Evolutionary conservation across 1,140 invertebrate genomes (phyloP), one percentile per base, ranked within the genome.

Genomic region (Leptonema lineaticorne): DNA sequence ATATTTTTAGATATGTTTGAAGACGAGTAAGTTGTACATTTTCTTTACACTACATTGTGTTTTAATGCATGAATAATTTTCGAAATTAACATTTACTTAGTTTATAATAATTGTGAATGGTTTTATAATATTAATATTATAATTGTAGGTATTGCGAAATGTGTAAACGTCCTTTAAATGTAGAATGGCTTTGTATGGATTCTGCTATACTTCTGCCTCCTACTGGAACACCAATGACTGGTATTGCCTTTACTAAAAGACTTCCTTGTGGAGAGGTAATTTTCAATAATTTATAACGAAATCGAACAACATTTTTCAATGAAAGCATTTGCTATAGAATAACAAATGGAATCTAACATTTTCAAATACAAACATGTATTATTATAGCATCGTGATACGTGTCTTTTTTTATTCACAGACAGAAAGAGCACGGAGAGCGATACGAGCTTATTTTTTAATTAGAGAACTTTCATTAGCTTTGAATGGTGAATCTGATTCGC

Each of bases 1-100:
- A 96, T 99, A 72, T 99, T 99, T 83, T 82, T 99, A 28, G 97
- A 99, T 78, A 95, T 99, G 87, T 99, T 99, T 82, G 97, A 99
- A 82, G 95, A 98, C 79, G 97, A 99, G 85, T 92, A 86, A 84
- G 83, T 82, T 67, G 62, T 60, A 60, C 18, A 50, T 14, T 48
- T n/a, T 28, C 26, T 22, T 30, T n/a, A 58, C 24, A 58, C 6
- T 58, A 58, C 6, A 27, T 8, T 26, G 6, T 28, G 56, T 26
- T 24, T 24, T 30, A n/a, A 18, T n/a, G 18, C 14, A 26, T 22
- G 26, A 58, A 26, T 58, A 28, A 16, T 16, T 9, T 18, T 53
- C 22, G 7, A 7, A 8, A 8, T 18, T 8, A 53, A 9, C 33
- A 37, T n/a, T n/a, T n/a, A n/a, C n/a, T n/a, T n/a, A n/a, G n/a